Evolutionary conservation across 2,888 invertebrate genomes (phyloP).

Genomic region (Euzetes globulus): DNA sequence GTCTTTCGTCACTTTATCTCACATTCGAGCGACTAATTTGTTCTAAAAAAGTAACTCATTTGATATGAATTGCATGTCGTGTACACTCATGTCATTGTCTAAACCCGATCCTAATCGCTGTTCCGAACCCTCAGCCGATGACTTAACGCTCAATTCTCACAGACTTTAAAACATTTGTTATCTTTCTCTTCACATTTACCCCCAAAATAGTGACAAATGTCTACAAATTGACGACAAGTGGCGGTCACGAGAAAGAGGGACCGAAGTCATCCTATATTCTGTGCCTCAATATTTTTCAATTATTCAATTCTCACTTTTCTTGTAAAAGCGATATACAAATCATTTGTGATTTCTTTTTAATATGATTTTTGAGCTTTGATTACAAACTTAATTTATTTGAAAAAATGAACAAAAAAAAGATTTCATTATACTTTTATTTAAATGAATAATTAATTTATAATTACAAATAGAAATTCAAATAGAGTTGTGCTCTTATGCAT

Average conservation of each 20-base stretch:
- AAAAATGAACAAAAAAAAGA: too few species aligned
- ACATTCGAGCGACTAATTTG: not conserved
- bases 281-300: constrained; percentile 14
- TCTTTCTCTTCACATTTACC: not conserved
- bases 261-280: constrained; percentile 7
- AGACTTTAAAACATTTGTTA: not conserved
- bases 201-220: not conserved
- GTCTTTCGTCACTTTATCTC: not conserved
- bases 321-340: constrained; percentile 20
- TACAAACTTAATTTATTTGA: not conserved
- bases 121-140: not conserved
- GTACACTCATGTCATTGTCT: not conserved
- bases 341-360: constrained; percentile 26
- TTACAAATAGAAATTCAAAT: not conserved
- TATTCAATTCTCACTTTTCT: constrained; percentile 3
- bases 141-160: not conserved
- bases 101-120: not conserved
- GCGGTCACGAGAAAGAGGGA: not conserved
- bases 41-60: not conserved
- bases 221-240: not conserved
- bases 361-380: constrained; percentile 11
- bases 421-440: not conserved
- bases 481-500: constrained; percentile 13
- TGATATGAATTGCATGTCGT: not conserved
- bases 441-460: too few species aligned